phyloP scores from a whole-genome alignment of 1,140 invertebrate genomes.

The Nasonia longicornis region DNA sequence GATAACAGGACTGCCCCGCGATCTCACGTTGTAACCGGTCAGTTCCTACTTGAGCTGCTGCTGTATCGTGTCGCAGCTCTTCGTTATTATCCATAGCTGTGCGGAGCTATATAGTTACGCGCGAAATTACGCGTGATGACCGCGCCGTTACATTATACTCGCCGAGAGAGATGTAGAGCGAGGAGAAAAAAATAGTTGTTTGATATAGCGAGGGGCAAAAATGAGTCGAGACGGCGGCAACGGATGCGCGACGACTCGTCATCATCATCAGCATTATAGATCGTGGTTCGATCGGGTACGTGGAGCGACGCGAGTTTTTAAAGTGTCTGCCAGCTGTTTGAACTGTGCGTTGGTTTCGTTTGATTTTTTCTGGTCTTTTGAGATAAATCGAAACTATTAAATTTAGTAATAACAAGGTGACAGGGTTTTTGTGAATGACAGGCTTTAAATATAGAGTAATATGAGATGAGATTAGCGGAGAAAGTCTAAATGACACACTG shows the following conservation, averaged over 20 bases:
- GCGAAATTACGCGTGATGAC: neutral
- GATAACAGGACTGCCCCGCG: conserved; percentile 30
- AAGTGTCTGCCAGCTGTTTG: no score
- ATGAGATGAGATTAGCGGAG: no score
- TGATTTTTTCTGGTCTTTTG: no score
- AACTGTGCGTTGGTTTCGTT: no score
- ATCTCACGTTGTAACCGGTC: conserved; percentile 9
- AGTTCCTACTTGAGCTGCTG: conserved; percentile 20
- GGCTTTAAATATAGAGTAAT: no score
- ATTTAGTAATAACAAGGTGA: no score
- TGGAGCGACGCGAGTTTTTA: neutral
- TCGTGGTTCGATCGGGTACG: conserved; percentile 11
- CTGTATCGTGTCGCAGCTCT: neutral
- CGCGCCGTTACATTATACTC: neutral
- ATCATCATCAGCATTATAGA: neutral
- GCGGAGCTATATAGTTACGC: no score
- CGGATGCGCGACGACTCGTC: neutral
- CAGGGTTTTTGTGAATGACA: no score
- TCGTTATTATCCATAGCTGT: neutral
- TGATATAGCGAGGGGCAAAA: neutral
- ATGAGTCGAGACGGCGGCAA: neutral
- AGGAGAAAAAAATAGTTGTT: neutral
- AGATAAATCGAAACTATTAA: no score
- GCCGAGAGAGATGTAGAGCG: conserved; percentile 20
- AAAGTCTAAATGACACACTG: no score